Percentiles rank a stretch among this genome's conserved stretches.
phyloP scores from a whole-genome alignment of 2,797 vertebrate genomes.

The Aplochiton taeniatus region DNA sequence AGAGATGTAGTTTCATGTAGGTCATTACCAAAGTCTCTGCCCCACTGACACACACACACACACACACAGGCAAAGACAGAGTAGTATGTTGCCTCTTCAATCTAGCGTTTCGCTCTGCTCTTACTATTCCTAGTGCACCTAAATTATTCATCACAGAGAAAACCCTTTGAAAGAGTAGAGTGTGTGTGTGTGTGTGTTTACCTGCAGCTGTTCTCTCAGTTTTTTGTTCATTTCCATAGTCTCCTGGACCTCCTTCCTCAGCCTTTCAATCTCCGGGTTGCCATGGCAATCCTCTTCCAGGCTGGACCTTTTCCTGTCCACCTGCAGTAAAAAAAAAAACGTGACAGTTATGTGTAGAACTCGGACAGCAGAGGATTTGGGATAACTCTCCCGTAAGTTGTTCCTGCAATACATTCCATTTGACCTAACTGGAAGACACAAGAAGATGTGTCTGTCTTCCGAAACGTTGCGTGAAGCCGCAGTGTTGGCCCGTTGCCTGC shows the following conservation, averaged over 20 bases:
- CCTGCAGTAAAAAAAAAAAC: constrained; percentile 45
- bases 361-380: too few relatives aligned
- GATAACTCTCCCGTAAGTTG: not conserved
- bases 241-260: constrained; percentile 84
- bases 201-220: constrained; percentile 80
- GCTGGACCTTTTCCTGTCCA: constrained; percentile 65
- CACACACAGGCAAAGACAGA: constrained; percentile 3
- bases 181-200: constrained; percentile 31
- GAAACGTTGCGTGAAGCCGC: too few relatives aligned
- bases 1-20: not conserved
- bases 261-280: constrained; percentile 79
- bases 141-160: constrained; percentile 63
- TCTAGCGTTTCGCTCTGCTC: constrained; percentile 9
- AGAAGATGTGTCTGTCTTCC: too few relatives aligned
- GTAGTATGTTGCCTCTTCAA: constrained; percentile 22
- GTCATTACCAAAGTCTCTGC: not conserved
- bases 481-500: too few relatives aligned
- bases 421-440: too few relatives aligned
- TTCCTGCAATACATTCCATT: not conserved
- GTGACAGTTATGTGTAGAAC: too few relatives aligned
- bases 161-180: constrained; percentile 7
- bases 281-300: constrained; percentile 74
- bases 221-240: constrained; percentile 82
- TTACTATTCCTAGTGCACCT: constrained; percentile 42
- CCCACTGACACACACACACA: constrained; percentile 5